phyloP scores from a whole-genome alignment of 1,140 invertebrate species.

The Procambarus clarkii region DNA sequence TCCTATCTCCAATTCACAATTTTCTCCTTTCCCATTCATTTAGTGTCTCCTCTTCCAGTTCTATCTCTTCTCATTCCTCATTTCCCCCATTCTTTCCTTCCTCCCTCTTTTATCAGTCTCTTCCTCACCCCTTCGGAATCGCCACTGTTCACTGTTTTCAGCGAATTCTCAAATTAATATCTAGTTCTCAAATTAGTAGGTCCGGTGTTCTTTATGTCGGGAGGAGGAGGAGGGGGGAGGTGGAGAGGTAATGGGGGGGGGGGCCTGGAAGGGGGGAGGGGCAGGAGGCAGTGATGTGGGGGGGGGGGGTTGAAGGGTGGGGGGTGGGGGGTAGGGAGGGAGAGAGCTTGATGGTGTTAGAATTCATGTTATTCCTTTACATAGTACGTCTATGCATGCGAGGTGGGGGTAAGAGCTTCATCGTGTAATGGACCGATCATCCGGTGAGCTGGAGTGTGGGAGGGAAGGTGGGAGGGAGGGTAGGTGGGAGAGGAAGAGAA shows the following conservation, averaged over 20 bases:
- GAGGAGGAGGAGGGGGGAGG: background rate
- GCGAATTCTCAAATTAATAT: constrained; percentile 7
- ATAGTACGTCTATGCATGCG: background rate
- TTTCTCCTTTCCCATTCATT: background rate
- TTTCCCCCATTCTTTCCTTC: background rate
- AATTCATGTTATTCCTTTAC: background rate
- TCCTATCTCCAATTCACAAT: too few relatives aligned
- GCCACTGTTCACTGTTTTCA: background rate
- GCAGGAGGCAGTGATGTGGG: background rate
- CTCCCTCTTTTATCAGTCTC: background rate
- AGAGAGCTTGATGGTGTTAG: background rate
- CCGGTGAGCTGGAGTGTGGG: too few relatives aligned
- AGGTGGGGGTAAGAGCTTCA: background rate
- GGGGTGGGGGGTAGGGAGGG: background rate
- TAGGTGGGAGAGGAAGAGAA: background rate
- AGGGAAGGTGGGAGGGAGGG: too few relatives aligned
- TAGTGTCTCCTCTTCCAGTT: background rate
- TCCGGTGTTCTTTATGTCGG: background rate
- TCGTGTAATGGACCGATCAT: background rate
- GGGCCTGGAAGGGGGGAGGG: too few relatives aligned
- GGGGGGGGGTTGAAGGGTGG: background rate
- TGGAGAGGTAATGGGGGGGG: background rate
- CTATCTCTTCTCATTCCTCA: too few relatives aligned
- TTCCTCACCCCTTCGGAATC: background rate
- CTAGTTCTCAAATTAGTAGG: background rate